Evolutionary conservation across 1,140 invertebrate species (phyloP).

Genomic region (Araneus ventricosus): DNA sequence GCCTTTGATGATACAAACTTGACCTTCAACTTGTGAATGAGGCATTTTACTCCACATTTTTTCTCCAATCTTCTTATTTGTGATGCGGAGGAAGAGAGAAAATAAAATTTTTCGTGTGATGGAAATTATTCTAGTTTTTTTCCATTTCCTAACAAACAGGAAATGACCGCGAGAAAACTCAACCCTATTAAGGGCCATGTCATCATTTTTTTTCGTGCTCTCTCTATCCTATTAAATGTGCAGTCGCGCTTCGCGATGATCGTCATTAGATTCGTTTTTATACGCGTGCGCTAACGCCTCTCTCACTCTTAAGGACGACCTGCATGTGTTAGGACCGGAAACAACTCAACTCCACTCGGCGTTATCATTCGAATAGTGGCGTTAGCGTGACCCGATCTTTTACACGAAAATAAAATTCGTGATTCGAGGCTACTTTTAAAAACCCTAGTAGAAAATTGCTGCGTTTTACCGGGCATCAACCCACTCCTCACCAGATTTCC

Average conservation of each 20-base stretch:
- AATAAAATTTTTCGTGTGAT: not conserved
- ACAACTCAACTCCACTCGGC: constrained; percentile 27
- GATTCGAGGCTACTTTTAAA: constrained; percentile 26
- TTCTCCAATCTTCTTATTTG: not conserved
- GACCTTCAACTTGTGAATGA: too few relatives aligned
- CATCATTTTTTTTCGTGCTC: not conserved
- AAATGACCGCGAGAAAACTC: constrained; percentile 45
- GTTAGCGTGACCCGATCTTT: constrained; percentile 53
- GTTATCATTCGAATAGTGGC: not conserved
- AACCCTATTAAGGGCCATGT: not conserved
- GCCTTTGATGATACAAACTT: too few relatives aligned
- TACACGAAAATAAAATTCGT: constrained; percentile 45
- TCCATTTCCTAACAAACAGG: constrained; percentile 19
- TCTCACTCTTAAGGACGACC: not conserved
- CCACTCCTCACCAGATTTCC: not conserved
- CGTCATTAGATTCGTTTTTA: constrained; percentile 2
- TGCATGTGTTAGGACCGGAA: not conserved
- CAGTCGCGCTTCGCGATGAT: constrained; percentile 17
- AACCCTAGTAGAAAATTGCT: constrained; percentile 28
- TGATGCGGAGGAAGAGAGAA: not conserved
- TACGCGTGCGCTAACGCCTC: constrained; percentile 18
- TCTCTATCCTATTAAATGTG: not conserved
- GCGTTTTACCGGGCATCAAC: constrained; percentile 43
- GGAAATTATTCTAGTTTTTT: not conserved
- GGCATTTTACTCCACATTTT: too few relatives aligned